Evolutionary conservation across 2,113 vertebrate species (phyloP).

Genomic region (Podarcis raffonei): DNA sequence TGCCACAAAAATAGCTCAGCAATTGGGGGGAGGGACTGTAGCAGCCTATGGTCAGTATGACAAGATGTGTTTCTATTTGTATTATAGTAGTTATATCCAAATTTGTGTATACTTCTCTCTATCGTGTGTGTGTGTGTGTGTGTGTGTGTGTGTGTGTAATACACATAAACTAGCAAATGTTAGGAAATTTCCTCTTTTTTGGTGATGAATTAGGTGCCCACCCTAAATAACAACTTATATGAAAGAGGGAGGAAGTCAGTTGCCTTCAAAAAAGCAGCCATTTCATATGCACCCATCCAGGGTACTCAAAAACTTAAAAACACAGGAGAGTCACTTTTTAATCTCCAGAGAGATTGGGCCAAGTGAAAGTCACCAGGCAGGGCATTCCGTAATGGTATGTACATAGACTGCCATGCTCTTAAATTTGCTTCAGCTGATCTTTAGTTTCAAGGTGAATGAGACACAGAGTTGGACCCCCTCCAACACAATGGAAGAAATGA

Average conservation of each 20-base stretch:
- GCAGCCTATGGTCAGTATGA: neutral
- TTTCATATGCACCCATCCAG: neutral
- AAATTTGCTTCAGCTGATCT: neutral
- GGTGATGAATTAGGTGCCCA: no score
- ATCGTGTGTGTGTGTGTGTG: no score
- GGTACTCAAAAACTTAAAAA: neutral
- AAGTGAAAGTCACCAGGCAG: neutral
- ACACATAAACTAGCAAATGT: no score
- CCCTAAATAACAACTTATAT: neutral
- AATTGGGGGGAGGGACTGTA: neutral
- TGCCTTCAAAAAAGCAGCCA: neutral
- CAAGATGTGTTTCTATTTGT: no score
- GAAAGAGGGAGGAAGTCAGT: neutral
- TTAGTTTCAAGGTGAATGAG: neutral
- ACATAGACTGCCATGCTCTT: neutral
- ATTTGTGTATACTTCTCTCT: no score
- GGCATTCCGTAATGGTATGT: neutral
- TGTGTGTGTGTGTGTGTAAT: no score
- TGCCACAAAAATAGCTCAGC: neutral
- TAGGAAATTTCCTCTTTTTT: no score
- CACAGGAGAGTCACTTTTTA: neutral
- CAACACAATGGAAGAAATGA: neutral
- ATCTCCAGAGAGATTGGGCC: neutral
- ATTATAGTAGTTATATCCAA: no score
- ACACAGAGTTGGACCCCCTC: neutral